These are phyloP conservation scores for Drosophila borborema DNA, from an alignment of 2,888 invertebrate species.

Conservation along the genomic window DNA sequence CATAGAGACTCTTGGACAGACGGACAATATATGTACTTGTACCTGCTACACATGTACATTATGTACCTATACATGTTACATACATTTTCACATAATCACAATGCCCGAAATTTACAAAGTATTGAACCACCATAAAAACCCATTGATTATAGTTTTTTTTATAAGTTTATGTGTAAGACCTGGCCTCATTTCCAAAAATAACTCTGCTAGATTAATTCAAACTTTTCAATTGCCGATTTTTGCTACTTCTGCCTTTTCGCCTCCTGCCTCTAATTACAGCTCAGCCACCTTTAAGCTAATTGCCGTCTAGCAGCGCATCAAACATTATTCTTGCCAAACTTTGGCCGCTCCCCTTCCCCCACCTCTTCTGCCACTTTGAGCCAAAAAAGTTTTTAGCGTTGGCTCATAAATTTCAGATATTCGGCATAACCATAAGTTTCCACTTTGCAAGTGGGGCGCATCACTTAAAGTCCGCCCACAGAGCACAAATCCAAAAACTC, in stretches of 20 bases:
- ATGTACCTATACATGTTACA: no score
- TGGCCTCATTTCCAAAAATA: neutral
- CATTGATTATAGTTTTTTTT: neutral
- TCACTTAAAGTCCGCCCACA: conserved; percentile 27
- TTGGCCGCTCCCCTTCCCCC: conserved; percentile 22
- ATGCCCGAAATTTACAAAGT: neutral
- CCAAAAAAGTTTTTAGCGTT: conserved; percentile 58
- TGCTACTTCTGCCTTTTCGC: neutral
- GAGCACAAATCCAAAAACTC: conserved; percentile 66
- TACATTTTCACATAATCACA: no score
- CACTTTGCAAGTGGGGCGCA: conserved; percentile 39
- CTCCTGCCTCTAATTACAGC: neutral
- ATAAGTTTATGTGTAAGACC: neutral
- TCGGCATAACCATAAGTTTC: conserved; percentile 68
- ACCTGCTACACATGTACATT: no score
- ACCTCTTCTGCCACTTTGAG: conserved; percentile 1
- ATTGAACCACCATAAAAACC: neutral
- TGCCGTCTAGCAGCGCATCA: conserved; percentile 35
- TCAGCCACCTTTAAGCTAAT: conserved; percentile 52
- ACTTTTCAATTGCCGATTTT: conserved; percentile 6
- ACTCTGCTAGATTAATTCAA: neutral
- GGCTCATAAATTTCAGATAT: conserved; percentile 73
- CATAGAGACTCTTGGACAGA: no score
- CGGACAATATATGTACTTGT: no score
- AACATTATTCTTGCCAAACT: conserved; percentile 43